phyloP scores from a whole-genome alignment of 2,797 vertebrate species.

The Phoebastria nigripes region DNA sequence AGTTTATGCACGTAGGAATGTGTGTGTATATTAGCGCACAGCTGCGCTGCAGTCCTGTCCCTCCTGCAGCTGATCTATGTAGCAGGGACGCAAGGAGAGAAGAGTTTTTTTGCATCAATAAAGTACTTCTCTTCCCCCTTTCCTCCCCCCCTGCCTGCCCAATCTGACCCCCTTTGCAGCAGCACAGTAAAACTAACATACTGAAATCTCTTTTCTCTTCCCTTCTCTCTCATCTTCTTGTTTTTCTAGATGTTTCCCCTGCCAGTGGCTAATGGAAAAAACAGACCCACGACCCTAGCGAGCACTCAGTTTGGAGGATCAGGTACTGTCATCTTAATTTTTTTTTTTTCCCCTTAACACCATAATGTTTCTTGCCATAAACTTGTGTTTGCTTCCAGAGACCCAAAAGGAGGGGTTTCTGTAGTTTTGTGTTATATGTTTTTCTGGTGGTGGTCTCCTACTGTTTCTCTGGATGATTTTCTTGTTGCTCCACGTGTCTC shows the following conservation, averaged over 20 bases:
- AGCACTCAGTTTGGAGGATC: conserved; percentile 92
- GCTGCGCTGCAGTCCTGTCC: neutral
- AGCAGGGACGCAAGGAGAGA: neutral
- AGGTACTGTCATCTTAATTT: conserved; percentile 79
- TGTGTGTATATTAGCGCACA: neutral
- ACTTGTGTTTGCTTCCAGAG: neutral
- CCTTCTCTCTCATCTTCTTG: conserved; percentile 43
- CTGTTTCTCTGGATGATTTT: neutral
- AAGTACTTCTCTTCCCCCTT: neutral
- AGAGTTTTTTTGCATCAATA: conserved; percentile 25
- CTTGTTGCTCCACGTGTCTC: neutral
- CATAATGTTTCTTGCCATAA: neutral
- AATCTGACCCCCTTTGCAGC: neutral
- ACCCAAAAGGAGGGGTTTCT: neutral
- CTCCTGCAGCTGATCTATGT: neutral
- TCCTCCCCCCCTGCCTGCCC: neutral
- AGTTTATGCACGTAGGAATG: neutral
- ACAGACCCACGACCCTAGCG: conserved; percentile 90
- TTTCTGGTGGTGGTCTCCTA: neutral
- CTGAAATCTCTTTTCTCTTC: conserved; percentile 35
- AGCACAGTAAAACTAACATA: conserved; percentile 2
- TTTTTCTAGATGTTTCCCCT: conserved; percentile 95
- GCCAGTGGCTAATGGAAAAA: conserved; percentile 96
- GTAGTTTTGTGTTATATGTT: neutral
- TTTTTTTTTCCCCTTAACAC: neutral